Percentiles rank a stretch among this genome's conserved stretches.
phyloP scores from a whole-genome alignment of 2,113 vertebrate species.

The Felis chaus region DNA sequence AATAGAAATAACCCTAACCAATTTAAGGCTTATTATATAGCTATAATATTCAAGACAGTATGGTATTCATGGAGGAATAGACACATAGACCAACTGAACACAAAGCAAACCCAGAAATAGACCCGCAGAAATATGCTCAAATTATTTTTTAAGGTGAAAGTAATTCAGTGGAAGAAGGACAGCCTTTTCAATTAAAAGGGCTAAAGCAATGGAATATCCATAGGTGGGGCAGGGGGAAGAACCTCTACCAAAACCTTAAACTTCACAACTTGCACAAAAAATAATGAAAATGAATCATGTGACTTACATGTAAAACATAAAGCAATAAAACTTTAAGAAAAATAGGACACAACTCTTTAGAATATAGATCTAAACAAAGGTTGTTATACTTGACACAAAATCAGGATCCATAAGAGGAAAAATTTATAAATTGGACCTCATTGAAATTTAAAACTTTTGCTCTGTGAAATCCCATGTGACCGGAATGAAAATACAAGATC shows the following conservation, averaged over 20 bases:
- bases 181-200: background rate
- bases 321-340: background rate
- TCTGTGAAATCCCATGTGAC: background rate
- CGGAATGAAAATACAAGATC: background rate
- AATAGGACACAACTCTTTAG: background rate
- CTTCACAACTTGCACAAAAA: background rate
- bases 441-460: background rate
- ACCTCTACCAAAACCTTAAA: background rate
- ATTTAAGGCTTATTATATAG: background rate
- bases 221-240: background rate
- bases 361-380: background rate
- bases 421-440: background rate
- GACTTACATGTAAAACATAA: background rate
- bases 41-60: background rate
- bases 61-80: background rate
- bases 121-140: background rate
- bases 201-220: background rate
- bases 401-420: background rate
- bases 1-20: background rate
- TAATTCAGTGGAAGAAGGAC: background rate
- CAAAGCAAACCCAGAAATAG: background rate
- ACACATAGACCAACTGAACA: background rate
- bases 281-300: background rate
- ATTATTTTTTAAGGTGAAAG: background rate
- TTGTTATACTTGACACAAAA: background rate